phyloP scores from a whole-genome alignment of 2,797 vertebrate species.

The Eulemur coronatus region DNA sequence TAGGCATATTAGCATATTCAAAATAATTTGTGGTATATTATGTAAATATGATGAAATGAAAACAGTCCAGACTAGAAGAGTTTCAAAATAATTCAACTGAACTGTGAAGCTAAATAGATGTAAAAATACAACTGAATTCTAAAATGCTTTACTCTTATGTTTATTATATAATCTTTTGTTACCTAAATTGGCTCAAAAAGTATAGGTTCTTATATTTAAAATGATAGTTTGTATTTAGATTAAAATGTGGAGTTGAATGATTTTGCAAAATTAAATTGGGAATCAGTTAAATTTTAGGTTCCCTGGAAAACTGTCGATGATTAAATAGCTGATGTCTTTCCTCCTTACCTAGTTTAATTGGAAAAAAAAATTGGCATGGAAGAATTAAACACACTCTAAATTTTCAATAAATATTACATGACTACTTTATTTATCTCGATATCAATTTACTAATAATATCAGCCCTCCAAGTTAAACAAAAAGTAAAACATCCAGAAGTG shows the following conservation, averaged over 20 bases:
- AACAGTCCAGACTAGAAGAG: neutral
- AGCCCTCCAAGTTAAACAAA: constrained; percentile 41
- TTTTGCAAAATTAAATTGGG: constrained; percentile 31
- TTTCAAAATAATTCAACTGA: constrained; percentile 22
- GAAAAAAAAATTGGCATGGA: neutral
- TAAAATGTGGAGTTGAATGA: constrained; percentile 13
- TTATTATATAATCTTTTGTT: constrained; percentile 27
- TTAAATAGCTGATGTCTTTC: neutral
- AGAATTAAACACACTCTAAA: neutral
- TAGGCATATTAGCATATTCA: constrained; percentile 71
- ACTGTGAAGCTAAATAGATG: neutral
- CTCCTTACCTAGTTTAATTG: constrained; percentile 24
- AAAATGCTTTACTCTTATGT: neutral
- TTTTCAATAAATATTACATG: neutral
- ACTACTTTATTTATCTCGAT: constrained; percentile 25
- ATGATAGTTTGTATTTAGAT: neutral
- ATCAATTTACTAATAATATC: neutral
- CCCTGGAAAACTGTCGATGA: neutral
- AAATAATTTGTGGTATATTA: constrained; percentile 72
- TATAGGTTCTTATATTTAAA: neutral
- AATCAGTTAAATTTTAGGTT: constrained; percentile 23
- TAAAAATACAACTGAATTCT: neutral
- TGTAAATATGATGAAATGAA: constrained; percentile 2
- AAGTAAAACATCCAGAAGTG: constrained; percentile 49
- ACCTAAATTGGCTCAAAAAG: neutral